Evolutionary conservation across 2,797 vertebrate species (phyloP), one percentile per base, ranked within the genome.

Genomic region (Anguilla anguilla): DNA sequence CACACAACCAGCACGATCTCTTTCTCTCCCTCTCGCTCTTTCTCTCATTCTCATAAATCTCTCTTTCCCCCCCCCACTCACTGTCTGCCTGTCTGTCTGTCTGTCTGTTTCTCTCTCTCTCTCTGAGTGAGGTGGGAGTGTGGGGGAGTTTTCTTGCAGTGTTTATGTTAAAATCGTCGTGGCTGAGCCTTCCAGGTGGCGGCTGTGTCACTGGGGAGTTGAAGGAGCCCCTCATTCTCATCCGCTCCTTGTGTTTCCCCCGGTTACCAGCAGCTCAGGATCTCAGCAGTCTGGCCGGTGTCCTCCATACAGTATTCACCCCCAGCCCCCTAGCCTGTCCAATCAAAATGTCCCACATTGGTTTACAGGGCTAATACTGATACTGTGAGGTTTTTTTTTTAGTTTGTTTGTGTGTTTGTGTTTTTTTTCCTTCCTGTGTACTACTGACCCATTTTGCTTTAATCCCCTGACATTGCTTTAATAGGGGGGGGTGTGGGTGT

Each of bases 381-480:
- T 96, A 96, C 43, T 96, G 95, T 96, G 95, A 95, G 95, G 96
- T 11, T 74, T 74, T 74, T 74, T 13, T 72, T 35, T 13, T 92
- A 46, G 95, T 92, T 88, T 35, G 31, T 87, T 90, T 85, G 85
- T 91, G 83, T 85, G 15, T 57, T 35, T 85, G 17, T 49, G 0
- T 43, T 72, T 92, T 86, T 72, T 86, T 91, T 96, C 97, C 94
- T 96, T 96, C 95, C 95, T 95, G 95, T 97, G 97, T 94, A 97
- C 98, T 94, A 98, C 97, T 99, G 97, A 98, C 98, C 98, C 97
- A 98, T 96, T 99, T 99, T 96, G 92, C 94, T 91, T 94, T 97
- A 97, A 98, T 98, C 97, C 97, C 97, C 97, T 92, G 95, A 97
- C 97, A 97, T 97, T 96, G 96, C 96, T 97, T 97, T 97, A 97